Conservation (phyloP, 2,113 vertebrate species). For the Pomatostomus ruficeps region DNA sequence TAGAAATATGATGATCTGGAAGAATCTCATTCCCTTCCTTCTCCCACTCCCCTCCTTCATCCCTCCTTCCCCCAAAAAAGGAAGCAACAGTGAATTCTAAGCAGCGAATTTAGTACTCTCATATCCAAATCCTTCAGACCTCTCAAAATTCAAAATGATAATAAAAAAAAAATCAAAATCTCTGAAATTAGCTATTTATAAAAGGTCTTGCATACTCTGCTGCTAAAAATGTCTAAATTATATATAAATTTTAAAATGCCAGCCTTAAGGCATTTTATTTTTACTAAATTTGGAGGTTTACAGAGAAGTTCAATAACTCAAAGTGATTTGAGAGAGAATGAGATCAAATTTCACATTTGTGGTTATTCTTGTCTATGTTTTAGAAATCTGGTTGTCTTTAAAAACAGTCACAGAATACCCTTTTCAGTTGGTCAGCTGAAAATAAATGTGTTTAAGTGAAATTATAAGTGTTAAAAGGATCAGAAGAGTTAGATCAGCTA, state of each 20-base stretch:
- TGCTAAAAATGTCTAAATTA: neutral
- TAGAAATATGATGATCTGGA: neutral
- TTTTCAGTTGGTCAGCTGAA: neutral
- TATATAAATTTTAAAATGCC: neutral
- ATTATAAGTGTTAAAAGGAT: neutral
- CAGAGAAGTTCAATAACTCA: neutral
- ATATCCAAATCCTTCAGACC: neutral
- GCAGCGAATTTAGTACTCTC: neutral
- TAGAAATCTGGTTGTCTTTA: neutral
- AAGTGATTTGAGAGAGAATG: neutral
- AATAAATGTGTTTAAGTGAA: neutral
- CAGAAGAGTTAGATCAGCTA: neutral
- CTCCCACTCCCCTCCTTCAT: too few species aligned
- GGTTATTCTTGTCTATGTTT: neutral
- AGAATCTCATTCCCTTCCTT: neutral
- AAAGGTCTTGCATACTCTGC: neutral
- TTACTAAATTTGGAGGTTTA: neutral
- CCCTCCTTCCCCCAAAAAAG: accelerated
- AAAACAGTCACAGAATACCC: neutral
- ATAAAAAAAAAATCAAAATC: neutral
- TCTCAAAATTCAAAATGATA: accelerated
- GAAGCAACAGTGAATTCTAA: neutral
- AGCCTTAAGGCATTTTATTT: neutral
- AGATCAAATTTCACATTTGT: neutral
- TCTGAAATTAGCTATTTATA: neutral